Conservation (phyloP, 2,113 vertebrate genomes). For the Capreolus pygargus region DNA sequence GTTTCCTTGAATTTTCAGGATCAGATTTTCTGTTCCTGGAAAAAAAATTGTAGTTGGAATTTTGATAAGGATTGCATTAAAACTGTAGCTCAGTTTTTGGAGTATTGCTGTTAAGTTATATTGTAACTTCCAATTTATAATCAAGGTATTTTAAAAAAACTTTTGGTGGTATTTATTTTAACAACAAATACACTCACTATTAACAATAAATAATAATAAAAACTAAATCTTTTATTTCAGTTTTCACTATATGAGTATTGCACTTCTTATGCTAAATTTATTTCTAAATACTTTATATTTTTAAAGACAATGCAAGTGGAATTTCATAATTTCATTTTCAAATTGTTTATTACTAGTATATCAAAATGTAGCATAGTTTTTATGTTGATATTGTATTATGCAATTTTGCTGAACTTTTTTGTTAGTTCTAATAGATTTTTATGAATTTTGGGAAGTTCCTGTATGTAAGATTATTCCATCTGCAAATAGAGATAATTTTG, state of each 20-base stretch:
- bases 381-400: not conserved
- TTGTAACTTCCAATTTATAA: not conserved
- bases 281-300: not conserved
- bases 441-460: not conserved
- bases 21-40: not conserved
- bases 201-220: not conserved
- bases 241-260: not conserved
- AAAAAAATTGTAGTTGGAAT: not conserved
- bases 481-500: not conserved
- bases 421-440: not conserved
- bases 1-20: not conserved
- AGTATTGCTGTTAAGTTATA: not conserved
- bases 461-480: not conserved
- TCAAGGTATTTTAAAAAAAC: not conserved
- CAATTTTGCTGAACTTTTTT: not conserved
- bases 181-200: not conserved
- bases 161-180: not conserved
- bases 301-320: not conserved
- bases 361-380: not conserved
- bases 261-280: not conserved
- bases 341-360: not conserved
- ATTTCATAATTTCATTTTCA: not conserved
- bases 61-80: not conserved
- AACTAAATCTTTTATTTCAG: not conserved
- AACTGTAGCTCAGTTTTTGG: not conserved